Evolutionary conservation across 2,888 invertebrate species (phyloP).

Genomic region (Sphinx pinastri): DNA sequence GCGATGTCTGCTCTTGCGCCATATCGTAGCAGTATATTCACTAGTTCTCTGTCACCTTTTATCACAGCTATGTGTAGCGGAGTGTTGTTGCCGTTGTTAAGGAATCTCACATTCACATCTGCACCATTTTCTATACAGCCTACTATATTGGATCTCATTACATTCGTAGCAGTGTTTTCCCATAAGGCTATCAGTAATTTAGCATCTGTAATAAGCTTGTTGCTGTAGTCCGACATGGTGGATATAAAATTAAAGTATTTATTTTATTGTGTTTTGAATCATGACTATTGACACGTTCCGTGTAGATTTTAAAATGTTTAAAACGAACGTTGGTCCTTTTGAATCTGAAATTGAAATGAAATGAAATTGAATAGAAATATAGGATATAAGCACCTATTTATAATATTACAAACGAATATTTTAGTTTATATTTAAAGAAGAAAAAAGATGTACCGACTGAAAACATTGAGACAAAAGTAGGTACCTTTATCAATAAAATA

Average conservation of each 20-base stretch:
- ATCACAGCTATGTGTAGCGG: slow-evolving; percentile 21
- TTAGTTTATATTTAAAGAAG: too few relatives aligned
- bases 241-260: not conserved
- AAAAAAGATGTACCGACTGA: too few relatives aligned
- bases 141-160: slow-evolving; percentile 1
- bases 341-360: too few relatives aligned
- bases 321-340: too few relatives aligned
- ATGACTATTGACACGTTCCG: too few relatives aligned
- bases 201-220: not conserved
- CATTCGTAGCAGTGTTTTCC: slow-evolving; percentile 30
- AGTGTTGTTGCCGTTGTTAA: slow-evolving; percentile 15
- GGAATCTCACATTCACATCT: slow-evolving; percentile 16
- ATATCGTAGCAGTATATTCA: slow-evolving; percentile 1
- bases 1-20: slow-evolving; percentile 2
- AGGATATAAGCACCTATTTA: too few relatives aligned
- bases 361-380: too few relatives aligned
- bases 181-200: slow-evolving; percentile 23
- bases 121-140: slow-evolving; percentile 16
- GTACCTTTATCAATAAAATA: too few relatives aligned
- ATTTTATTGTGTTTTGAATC: not conserved
- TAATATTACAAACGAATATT: too few relatives aligned
- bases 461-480: too few relatives aligned
- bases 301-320: too few relatives aligned
- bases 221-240: not conserved
- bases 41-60: slow-evolving; percentile 10